Evolutionary conservation across 2,888 invertebrate genomes (phyloP), one percentile per base, ranked within the genome.

Genomic region (Nasonia oneida): DNA sequence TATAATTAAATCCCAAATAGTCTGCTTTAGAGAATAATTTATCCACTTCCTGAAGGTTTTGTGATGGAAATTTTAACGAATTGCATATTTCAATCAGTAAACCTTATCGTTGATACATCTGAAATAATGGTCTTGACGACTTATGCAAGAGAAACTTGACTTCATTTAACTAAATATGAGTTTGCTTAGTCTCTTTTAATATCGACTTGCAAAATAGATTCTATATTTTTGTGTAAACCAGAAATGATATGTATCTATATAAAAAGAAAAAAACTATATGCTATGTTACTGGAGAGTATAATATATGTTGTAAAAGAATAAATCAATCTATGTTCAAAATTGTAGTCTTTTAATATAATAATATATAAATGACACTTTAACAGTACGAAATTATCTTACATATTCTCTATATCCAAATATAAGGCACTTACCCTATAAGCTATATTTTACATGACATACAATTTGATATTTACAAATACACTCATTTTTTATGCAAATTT

Each of bases 171-270:
- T 81, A 85, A 88, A 89, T 57, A 61, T 91, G 76, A 86, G 88
- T 91, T 91, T 90, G 89, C 87, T 90, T 90, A 90, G 87, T 88
- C 87, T 90, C 88, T 89, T 89, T 90, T 90, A 89, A 89, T 89
- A 90, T 90, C 87, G 86, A 90, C 89, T 89, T 89, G 89, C 88
- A 89, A 87, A 90, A 92, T 91, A 92, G 90, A 93, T 92, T 91
- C 91, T 93, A 93, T 93, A 93, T 93, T 93, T 93, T 93, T 93
- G 92, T 93, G 92, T 91, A 91, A 92, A 91, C 89, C 89, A 90
- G 88, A 89, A 89, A 91, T 89, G 88, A 91, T 37, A 37, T 89
- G 90, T 91, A 91, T 91, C 90, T 91, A 92, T 90, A 90, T 90
- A 90, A 90, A 90, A 91, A 90, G 89, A 91, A 91, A 57, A 50